These are phyloP conservation scores for Chelon labrosus DNA, from an alignment of 2,797 vertebrate species.

Conservation along the genomic window DNA sequence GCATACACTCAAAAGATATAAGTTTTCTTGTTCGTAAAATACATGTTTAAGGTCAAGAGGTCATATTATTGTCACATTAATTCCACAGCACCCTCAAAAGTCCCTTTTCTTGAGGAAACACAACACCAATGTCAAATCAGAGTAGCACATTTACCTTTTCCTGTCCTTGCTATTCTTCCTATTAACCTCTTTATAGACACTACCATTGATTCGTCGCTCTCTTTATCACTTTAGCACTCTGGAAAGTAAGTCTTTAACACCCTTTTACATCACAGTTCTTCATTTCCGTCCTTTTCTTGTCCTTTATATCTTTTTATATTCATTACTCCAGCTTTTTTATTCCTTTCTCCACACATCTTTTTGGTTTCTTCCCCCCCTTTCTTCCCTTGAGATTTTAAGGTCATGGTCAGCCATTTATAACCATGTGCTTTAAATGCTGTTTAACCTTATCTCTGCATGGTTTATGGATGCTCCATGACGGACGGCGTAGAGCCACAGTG, in stretches of 20 bases:
- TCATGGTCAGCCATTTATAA: constrained; percentile 82
- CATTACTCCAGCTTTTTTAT: constrained; percentile 51
- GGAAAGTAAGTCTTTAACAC: constrained; percentile 51
- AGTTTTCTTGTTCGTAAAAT: neutral
- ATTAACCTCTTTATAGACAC: constrained; percentile 64
- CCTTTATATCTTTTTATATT: constrained; percentile 56
- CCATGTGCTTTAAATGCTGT: constrained; percentile 81
- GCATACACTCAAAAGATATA: neutral
- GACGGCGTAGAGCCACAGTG: constrained; percentile 58
- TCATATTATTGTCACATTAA: constrained; percentile 4
- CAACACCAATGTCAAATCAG: constrained; percentile 23
- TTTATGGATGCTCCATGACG: constrained; percentile 77
- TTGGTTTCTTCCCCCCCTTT: constrained; percentile 1
- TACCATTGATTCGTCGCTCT: constrained; percentile 53
- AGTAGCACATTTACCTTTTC: constrained; percentile 37
- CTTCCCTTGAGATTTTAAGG: constrained; percentile 67
- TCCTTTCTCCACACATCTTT: constrained; percentile 24
- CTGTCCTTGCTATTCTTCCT: constrained; percentile 56
- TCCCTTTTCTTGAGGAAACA: constrained; percentile 5
- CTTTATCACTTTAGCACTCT: constrained; percentile 52
- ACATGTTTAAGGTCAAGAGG: neutral
- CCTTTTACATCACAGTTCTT: constrained; percentile 50
- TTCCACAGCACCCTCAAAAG: constrained; percentile 7
- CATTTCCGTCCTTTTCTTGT: constrained; percentile 57
- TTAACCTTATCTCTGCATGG: constrained; percentile 82